phyloP scores from a whole-genome alignment of 2,113 vertebrate genomes.

The Chinchilla lanigera region DNA sequence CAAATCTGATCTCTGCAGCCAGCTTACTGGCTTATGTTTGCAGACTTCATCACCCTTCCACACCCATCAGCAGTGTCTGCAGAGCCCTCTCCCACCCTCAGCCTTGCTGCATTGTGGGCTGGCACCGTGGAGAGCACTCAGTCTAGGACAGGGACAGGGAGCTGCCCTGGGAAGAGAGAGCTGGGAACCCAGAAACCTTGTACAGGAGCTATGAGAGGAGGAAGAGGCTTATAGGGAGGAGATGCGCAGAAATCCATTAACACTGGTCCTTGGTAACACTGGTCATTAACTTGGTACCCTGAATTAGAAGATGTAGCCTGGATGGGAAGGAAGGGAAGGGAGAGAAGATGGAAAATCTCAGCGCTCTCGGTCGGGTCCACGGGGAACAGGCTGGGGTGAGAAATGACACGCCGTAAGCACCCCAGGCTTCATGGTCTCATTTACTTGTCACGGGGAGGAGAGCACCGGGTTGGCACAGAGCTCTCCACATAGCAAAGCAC shows the following conservation, averaged over 20 bases:
- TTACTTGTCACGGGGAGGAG: neutral
- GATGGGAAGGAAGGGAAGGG: neutral
- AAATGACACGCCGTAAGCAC: accelerated
- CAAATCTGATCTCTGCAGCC: neutral
- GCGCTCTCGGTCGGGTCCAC: accelerated
- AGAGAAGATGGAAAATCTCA: neutral
- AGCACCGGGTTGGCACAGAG: neutral
- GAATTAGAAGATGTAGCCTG: neutral
- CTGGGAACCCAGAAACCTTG: neutral
- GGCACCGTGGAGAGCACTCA: neutral
- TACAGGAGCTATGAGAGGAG: neutral
- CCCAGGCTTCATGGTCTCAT: accelerated
- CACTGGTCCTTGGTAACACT: accelerated
- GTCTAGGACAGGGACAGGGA: neutral
- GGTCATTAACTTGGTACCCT: neutral
- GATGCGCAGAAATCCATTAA: neutral
- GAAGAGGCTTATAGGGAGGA: accelerated
- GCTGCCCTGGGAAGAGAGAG: neutral
- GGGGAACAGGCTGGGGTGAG: neutral
- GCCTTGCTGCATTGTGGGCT: neutral
- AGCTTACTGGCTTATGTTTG: neutral
- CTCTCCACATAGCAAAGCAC: accelerated
- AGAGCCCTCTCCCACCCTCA: neutral
- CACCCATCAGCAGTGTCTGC: neutral
- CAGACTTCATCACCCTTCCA: neutral